Base-by-base conservation (phyloP, 2,888 invertebrate genomes). In the Scaptomyza cyrtandrae region DNA sequence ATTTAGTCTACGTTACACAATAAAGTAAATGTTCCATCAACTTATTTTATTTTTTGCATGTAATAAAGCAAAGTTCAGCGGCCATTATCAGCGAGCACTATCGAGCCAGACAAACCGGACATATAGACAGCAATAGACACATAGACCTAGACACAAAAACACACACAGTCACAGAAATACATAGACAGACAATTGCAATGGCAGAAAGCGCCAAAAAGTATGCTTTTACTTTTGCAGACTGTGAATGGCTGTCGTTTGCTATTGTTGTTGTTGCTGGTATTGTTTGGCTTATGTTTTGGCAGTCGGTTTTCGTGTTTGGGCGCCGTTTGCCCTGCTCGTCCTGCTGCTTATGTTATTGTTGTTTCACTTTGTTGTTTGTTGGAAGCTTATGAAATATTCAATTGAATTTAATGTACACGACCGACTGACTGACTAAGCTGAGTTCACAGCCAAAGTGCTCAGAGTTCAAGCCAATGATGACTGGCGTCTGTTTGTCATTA, bases 331-430 rank as follows among this genome's bases (percentile, higher is more conserved):
- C 46, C 46, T 48, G 45, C 44, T 48, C 52, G 45, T 46, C 24
- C 58, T 44, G 49, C 45, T 53, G 55, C 44, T 49, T 27, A 63
- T 70, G 46, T 69, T 76, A 50, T 75, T 63, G 4, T 58, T 64
- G 60, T 63, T 67, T 70, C 60, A 60, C 59, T 71, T 77, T 60
- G 55, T 72, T 78, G 80, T 75, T 76, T 78, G 75, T 78, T 78
- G 76, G 73, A 75, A 80, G 70, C 73, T 87, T 82, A 80, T 85
- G 75, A 85, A 87, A 87, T 79, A 87, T 87, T 80, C 80, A 82
- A 87, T 87, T 79, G 87, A 82, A 87, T 77, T 83, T 80, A 80
- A 80, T 83, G 80, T 75, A 79, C 71, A 81, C 82, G 78, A 79
- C 78, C 78, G 74, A 78, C 70, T 81, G 81, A 78, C 78, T 78